phyloP scores from a whole-genome alignment of 2,797 vertebrate genomes.

The Denticeps clupeoides region DNA sequence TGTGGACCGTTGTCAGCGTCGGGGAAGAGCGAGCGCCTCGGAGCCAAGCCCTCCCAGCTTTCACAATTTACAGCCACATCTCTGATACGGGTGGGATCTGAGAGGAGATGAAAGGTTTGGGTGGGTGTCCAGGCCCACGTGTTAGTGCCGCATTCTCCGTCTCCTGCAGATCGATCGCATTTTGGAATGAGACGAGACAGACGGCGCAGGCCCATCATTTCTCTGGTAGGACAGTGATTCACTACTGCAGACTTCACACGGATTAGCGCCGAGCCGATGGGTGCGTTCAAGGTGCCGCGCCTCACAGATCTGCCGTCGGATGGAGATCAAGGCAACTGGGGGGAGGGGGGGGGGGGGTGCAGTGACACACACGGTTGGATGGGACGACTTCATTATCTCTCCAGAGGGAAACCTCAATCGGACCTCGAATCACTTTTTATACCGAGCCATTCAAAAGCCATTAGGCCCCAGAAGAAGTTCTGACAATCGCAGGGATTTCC shows the following conservation, averaged over 20 bases:
- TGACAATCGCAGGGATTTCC: slow-evolving; percentile 19
- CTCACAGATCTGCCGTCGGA: slow-evolving; percentile 13
- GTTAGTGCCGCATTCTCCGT: slow-evolving; percentile 22
- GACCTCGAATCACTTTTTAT: not conserved
- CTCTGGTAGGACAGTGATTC: slow-evolving; percentile 20
- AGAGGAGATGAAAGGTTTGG: slow-evolving; percentile 12
- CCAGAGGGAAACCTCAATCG: not conserved
- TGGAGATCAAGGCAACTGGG: no score
- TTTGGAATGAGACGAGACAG: slow-evolving; percentile 15
- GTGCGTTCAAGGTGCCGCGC: no score
- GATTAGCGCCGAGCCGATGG: slow-evolving; percentile 8
- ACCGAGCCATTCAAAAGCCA: not conserved
- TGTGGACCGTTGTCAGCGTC: slow-evolving; percentile 16
- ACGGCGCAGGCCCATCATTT: slow-evolving; percentile 8
- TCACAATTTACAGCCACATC: slow-evolving; percentile 9
- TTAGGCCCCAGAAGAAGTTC: not conserved
- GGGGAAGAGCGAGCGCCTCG: not conserved
- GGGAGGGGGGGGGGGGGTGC: no score
- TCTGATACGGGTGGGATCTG: slow-evolving; percentile 9
- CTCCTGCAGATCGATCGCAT: slow-evolving; percentile 19
- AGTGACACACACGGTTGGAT: no score
- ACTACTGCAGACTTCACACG: slow-evolving; percentile 12
- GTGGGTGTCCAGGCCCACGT: slow-evolving; percentile 13
- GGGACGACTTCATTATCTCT: no score
- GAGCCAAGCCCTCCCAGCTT: slow-evolving; percentile 9